Base-by-base conservation (phyloP, 2,797 vertebrate species). In the Mionectes olivaceus region DNA sequence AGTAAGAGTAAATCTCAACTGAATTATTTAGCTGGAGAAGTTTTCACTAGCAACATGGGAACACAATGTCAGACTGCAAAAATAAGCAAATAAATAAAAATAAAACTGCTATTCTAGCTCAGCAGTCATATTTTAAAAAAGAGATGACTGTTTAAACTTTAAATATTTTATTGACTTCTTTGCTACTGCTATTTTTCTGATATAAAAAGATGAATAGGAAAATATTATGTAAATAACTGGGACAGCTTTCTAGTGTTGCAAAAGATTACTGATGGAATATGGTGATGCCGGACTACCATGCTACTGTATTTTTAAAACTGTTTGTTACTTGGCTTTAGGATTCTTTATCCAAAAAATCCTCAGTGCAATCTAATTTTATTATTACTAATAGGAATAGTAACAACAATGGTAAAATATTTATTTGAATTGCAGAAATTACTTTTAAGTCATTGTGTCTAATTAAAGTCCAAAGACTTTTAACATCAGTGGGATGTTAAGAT, bases 11-110 rank as follows among this genome's bases (percentile, higher is more conserved):
- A 94, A 80, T 94, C 41, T 95, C 80, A 17, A 5, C 59, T 90
- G 77, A 82, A 67, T 93, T 88, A 78, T 85, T 91, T 84, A 84
- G 80, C 70, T 89, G 70, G 70, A 74, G 87, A 76, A 77, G 67
- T 93, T 94, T 94, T 96, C 83, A 90, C 49, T 82, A 87, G 80
- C 77, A 68, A 19, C 4, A 1, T 89, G 87, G 94, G 91, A 95
- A 61, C 37, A 43, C 37, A 32, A 49, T 81, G 73, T 88, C 79
- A 93, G 70, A 21, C 67, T 30, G 15, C 27, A 92, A 94, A 95
- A 96, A 91, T 28, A 78, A 94, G 69, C 39, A 90, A 91, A 91
- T 77, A 95, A 95, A 94, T 86, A 79, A 83, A 93, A 94, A 75
- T 35, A 91, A 91, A 82, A 41, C 70, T 93, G 57, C 63, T 91